These are phyloP conservation scores for Norana najaformis DNA, from an alignment of 2,888 invertebrate genomes.

Conservation along the genomic window DNA sequence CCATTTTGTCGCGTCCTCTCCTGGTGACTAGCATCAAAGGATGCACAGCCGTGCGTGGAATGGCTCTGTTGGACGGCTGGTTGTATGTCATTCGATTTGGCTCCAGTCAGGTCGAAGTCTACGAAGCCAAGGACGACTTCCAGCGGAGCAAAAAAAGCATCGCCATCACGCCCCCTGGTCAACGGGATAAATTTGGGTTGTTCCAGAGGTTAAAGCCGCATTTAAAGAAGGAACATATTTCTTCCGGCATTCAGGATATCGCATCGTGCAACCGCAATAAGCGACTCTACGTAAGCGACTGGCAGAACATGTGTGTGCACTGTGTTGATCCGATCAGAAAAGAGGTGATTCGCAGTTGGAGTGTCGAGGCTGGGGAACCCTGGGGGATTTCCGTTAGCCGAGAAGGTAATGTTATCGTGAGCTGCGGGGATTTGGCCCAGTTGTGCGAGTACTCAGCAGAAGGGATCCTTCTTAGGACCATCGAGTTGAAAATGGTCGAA, in stretches of 20 bases:
- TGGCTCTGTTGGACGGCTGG: not conserved
- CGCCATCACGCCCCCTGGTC: not conserved
- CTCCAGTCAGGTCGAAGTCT: not conserved
- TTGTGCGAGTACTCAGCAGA: not conserved
- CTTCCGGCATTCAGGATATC: not conserved
- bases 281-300: constrained; percentile 16
- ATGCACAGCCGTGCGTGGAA: not conserved
- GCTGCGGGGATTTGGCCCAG: not conserved
- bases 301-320: constrained; percentile 10
- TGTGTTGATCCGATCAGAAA: not conserved
- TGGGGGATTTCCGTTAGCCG: not conserved
- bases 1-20: not conserved
- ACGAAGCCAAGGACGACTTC: not conserved
- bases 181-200: not conserved
- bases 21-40: not conserved
- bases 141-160: not conserved
- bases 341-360: not conserved
- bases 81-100: not conserved
- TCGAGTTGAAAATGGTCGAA: not conserved
- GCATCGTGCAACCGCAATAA: not conserved
- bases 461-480: not conserved
- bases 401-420: not conserved
- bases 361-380: not conserved
- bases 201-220: not conserved
- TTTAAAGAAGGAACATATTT: not conserved